Evolutionary conservation across 2,888 invertebrate genomes (phyloP), one percentile per base, ranked within the genome.

Genomic region (Aspidiotus destructor): DNA sequence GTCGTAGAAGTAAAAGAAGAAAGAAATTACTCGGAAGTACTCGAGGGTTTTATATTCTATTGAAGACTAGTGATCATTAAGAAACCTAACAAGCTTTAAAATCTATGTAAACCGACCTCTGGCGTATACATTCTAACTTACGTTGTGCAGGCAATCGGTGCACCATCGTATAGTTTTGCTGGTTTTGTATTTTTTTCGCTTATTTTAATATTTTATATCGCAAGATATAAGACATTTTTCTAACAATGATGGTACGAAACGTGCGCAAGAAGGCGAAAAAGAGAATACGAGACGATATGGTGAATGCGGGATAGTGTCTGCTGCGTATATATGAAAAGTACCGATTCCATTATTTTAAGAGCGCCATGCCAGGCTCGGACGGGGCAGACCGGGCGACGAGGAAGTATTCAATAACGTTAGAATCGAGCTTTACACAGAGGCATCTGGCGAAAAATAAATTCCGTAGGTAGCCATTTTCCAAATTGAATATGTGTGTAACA

Each of bases 401-500:
- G 62, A 42, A 63, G 63, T 53, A 63, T 63, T 41, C 52, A 53
- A 63, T 63, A 63, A 53, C 63, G 63, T 63, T 53, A 28, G 63
- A 63, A 63, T 63, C 63, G 53, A 63, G 63, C 63, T 63, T 63
- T 63, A 28, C 28, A 28, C 28, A 63, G 53, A 63, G 63, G 63
- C 63, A 63, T 63, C 63, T 63, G 63, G 63, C 63, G 63, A 63
- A 63, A 48, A 63, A 63, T 63, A 63, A 69, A 69, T 70, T 69
- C 70, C 70, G 65, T 48, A 62, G 70, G 69, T 60, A 62, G 69
- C 70, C 67, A 69, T 70, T 70, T 70, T 70, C 69, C 70, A 69
- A 70, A 70, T 70, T 70, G 69, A 70, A 70, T 70, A 70, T 70
- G 70, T 67, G 70, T 70, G 69, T 70, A 67, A 69, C 69, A 69